Percentiles rank a stretch among this genome's conserved stretches.
Evolutionary conservation across 2,113 vertebrate species (phyloP).

Genomic region (Talpa occidentalis): DNA sequence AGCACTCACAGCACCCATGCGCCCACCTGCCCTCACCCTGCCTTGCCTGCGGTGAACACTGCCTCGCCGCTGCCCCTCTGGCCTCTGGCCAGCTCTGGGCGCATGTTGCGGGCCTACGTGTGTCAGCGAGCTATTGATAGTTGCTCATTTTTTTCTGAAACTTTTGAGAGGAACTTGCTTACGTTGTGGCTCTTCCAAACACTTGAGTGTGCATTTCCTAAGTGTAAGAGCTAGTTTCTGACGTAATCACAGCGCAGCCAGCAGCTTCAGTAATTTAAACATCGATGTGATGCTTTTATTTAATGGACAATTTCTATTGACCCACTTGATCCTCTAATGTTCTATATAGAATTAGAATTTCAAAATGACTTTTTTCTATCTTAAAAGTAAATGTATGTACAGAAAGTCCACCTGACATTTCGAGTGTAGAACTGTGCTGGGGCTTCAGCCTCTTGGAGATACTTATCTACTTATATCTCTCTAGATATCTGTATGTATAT

Average conservation of each 20-base stretch:
- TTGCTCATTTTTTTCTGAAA: background rate
- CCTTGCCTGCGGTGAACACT: background rate
- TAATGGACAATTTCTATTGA: background rate
- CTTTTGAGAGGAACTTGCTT: background rate
- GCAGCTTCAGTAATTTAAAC: background rate
- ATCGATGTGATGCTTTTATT: background rate
- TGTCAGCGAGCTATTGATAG: no score
- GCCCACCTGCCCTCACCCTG: background rate
- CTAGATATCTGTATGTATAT: no score
- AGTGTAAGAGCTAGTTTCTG: background rate
- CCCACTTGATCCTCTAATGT: background rate
- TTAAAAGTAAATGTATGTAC: background rate
- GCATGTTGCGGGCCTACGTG: accelerated
- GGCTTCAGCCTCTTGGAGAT: background rate
- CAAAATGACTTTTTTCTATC: background rate
- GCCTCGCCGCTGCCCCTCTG: background rate
- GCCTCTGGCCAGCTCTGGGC: accelerated
- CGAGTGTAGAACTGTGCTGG: background rate
- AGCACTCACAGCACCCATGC: background rate
- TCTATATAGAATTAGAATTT: background rate
- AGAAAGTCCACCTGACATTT: background rate
- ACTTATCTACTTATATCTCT: background rate
- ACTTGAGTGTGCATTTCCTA: background rate
- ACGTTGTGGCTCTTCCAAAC: background rate
- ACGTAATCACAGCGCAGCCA: background rate